Evolutionary conservation across 2,797 vertebrate genomes (phyloP), one percentile per base, ranked within the genome.

Genomic region (Apogon hyalosoma): DNA sequence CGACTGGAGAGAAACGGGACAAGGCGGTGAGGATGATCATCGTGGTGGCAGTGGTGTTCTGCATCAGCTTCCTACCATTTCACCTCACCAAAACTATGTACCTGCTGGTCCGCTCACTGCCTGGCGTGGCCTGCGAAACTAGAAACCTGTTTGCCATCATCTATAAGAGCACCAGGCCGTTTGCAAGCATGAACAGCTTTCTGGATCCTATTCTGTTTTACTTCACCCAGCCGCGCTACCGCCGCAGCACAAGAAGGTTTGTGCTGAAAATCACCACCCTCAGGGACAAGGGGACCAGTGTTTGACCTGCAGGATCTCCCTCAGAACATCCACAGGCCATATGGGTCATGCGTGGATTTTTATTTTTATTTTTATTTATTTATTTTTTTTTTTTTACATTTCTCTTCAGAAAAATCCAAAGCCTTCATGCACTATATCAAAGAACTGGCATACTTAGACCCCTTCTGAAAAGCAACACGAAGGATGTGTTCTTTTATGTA

Each of bases 151-250:
- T 98, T 0, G 94, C 98, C 0, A 92, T 96, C 0, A 88, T 96
- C 67, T 99, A 98, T 75, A 99, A 99, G 84, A 92, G 95, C 89
- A 99, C 96, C 0, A 85, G 98, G 69, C 97, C 97, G 0, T 98
- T 99, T 0, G 98, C 98, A 85, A 99, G 97, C 77, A 96, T 96
- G 95, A 99, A 99, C 92, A 98, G 97, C 0, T 94, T 98, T 6
- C 90, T 99, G 0, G 98, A 99, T 63, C 98, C 98, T 13, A 97
- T 99, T 75, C 93, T 98, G 62, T 99, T 99, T 88, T 98, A 98
- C 85, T 98, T 98, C 87, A 98, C 96, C 0, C 94, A 97, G 54
- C 92, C 95, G 46, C 96, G 94, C 63, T 96, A 97, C 69, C 94
- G 95, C 0, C 87, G 51, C 68, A 94, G 94, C 82, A 97, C 97